Base-by-base conservation (phyloP, 2,113 vertebrate genomes). In the Colossoma macropomum region DNA sequence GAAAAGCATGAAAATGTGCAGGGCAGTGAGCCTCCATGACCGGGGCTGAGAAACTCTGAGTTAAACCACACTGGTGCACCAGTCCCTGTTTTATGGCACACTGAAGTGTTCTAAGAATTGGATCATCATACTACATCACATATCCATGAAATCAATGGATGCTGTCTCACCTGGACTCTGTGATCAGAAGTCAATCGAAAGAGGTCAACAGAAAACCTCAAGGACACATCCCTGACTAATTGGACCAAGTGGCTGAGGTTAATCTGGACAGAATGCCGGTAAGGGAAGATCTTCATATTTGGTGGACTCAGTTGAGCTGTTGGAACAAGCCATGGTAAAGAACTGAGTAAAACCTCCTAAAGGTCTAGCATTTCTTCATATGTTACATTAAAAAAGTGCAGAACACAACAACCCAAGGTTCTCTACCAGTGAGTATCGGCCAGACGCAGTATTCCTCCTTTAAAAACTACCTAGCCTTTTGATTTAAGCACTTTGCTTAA, bases 301-400 rank as follows among this genome's bases (percentile, higher is more conserved):
- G 89, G 89, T 17, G 84, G 41, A 79, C 89, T 90, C 66, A 90
- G 75, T 12, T 71, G 30, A 50, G 77, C 89, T 90, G 59, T 23
- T 72, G 52, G 7, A 52, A 19, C 23, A 77, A 25, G 62, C 10
- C 21, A 83, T 6, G 66, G 34, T 66, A 19, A 71, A 70, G 5
- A 72, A 52, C 0, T 13, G 21, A 23, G 13, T 52, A n/a, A 41
- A 62, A 45, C 17, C 8, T 81, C 30, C 41, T 45, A 1, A 45
- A 45, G 41, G 41, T 1, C 41, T 45, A 45, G 10, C 41, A 45
- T 45, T 45, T 45, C 9, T 52, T 17, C 15, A 52, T 17, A 52
- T 9, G 9, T 2, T 52, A 19, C 13, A 52, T 52, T 19, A 1
- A 19, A 17, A 3, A 8, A 45, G 41, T 4, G 10, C 41, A 8